Percentiles rank a stretch among this genome's conserved stretches.
These are phyloP conservation scores for Hoplodrina ambigua DNA, from an alignment of 2,888 invertebrate genomes.

Conservation along the genomic window DNA sequence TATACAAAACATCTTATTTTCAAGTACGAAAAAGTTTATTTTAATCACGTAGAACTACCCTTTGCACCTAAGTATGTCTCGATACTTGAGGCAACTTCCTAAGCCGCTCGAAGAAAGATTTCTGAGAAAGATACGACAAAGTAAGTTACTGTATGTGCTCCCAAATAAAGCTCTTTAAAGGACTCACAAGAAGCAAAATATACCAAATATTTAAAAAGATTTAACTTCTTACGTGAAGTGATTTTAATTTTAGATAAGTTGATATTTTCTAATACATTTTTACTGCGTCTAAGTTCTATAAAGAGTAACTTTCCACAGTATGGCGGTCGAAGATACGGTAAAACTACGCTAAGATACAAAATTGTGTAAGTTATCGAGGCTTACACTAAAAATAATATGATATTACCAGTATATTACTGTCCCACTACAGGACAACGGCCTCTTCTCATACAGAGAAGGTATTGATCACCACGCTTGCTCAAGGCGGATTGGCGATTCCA, in stretches of 20 bases:
- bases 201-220: conserved; percentile 39
- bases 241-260: conserved; percentile 47
- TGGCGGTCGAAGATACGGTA: conserved; percentile 16
- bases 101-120: conserved; percentile 60
- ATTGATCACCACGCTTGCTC: too few species aligned
- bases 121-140: conserved; percentile 30
- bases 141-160: conserved; percentile 16
- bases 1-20: conserved; percentile 50
- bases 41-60: conserved; percentile 54
- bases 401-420: too few species aligned
- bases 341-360: not conserved
- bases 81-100: conserved; percentile 63
- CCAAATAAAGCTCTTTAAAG: conserved; percentile 27
- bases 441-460: too few species aligned
- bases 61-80: conserved; percentile 62
- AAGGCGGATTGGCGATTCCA: too few species aligned
- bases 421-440: too few species aligned
- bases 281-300: conserved; percentile 5
- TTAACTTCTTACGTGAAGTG: conserved; percentile 19
- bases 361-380: too few species aligned
- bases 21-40: conserved; percentile 52
- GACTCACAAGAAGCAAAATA: conserved; percentile 18
- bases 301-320: not conserved
- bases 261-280: conserved; percentile 18
- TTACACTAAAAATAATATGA: not conserved